Conservation (phyloP, 2,113 vertebrate species). For the Paramormyrops kingsleyae region DNA sequence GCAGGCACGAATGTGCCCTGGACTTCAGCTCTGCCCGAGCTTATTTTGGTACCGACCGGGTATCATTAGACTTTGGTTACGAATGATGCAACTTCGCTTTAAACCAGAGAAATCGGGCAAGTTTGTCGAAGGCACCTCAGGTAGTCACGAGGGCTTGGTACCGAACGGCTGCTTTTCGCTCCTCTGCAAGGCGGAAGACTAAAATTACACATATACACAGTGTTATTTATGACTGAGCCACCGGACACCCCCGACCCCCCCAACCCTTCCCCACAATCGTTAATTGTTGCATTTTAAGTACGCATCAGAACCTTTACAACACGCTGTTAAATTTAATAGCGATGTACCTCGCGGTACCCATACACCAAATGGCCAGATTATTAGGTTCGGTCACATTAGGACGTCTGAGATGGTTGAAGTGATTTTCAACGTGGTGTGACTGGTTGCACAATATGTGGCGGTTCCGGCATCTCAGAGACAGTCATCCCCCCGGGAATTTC, state of each 20-base stretch:
- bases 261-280: not conserved
- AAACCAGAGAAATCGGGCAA: conserved; percentile 18
- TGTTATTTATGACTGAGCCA: not conserved
- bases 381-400: not conserved
- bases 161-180: not conserved
- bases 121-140: not conserved
- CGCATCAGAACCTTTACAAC: not conserved
- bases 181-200: not conserved
- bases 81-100: conserved; percentile 19
- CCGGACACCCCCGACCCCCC: not conserved
- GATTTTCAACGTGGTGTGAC: not conserved
- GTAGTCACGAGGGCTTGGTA: not conserved
- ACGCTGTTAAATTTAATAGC: not conserved
- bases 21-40: not conserved
- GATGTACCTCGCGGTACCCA: not conserved
- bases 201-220: not conserved
- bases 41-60: not conserved
- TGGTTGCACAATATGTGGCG: not conserved
- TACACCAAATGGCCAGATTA: not conserved
- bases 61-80: conserved; percentile 4
- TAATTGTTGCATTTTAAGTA: not conserved
- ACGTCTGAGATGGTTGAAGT: not conserved
- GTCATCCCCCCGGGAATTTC: not conserved
- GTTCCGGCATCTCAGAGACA: not conserved
- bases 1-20: not conserved